phyloP scores from a whole-genome alignment of 2,113 vertebrate species.

The Misgurnus anguillicaudatus region DNA sequence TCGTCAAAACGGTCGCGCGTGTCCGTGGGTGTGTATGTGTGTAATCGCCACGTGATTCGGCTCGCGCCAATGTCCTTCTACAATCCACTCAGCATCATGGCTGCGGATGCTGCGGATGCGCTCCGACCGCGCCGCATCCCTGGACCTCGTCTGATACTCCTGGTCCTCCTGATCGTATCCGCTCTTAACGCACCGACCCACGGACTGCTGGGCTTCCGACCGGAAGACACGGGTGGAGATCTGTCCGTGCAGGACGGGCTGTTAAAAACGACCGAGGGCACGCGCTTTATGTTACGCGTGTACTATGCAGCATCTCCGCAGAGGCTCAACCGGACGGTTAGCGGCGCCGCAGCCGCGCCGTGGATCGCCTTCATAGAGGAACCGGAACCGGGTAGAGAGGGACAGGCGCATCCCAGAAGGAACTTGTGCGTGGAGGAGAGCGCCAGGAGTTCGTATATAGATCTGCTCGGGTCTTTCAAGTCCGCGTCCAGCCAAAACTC shows the following conservation, averaged over 20 bases:
- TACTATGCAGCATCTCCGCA: slow-evolving; percentile 75
- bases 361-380: slow-evolving; percentile 87
- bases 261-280: slow-evolving; percentile 85
- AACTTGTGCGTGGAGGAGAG: slow-evolving; percentile 81
- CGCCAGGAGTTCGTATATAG: slow-evolving; percentile 86
- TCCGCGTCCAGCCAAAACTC: slow-evolving; percentile 80
- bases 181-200: slow-evolving; percentile 67
- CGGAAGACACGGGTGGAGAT: slow-evolving; percentile 84
- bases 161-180: slow-evolving; percentile 76
- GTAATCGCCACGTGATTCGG: slow-evolving; percentile 67
- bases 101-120: slow-evolving; percentile 77
- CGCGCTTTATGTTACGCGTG: slow-evolving; percentile 86
- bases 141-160: slow-evolving; percentile 73
- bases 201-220: slow-evolving; percentile 85
- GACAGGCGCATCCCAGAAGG: slow-evolving; percentile 57
- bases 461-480: slow-evolving; percentile 84
- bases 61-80: slow-evolving; percentile 69
- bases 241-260: slow-evolving; percentile 86
- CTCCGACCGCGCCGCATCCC: slow-evolving; percentile 69
- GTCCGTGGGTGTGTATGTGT: slow-evolving; percentile 34
- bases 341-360: slow-evolving; percentile 69
- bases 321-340: slow-evolving; percentile 61
- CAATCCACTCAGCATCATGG: slow-evolving; percentile 79
- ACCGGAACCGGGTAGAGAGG: slow-evolving; percentile 63
- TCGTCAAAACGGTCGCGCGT: slow-evolving; percentile 35